Evolutionary conservation across 2,888 invertebrate species (phyloP).

Genomic region (Meloe dianella): DNA sequence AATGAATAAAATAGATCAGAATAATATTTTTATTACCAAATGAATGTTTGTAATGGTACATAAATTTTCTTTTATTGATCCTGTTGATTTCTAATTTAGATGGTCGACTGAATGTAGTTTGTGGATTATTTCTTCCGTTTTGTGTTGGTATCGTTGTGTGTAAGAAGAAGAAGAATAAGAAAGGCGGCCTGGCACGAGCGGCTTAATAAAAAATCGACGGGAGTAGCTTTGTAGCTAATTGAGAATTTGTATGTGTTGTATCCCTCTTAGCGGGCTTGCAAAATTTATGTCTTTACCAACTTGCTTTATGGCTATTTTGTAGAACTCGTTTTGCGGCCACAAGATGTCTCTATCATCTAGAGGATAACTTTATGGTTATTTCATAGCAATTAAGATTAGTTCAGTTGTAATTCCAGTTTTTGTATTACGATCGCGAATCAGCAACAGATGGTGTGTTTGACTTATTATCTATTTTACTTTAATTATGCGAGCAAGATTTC

Average conservation of each 20-base stretch:
- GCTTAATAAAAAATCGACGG: conserved; percentile 30
- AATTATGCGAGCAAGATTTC: background rate
- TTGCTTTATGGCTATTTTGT: conserved; percentile 60
- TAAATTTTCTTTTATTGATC: background rate
- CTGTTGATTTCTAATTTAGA: conserved; percentile 2
- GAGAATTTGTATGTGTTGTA: conserved; percentile 59
- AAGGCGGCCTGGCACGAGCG: conserved; percentile 5
- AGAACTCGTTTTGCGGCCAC: conserved; percentile 58
- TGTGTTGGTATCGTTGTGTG: background rate
- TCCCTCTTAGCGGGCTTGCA: conserved; percentile 48
- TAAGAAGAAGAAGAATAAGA: background rate
- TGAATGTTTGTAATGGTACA: too few relatives aligned
- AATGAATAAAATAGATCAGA: background rate
- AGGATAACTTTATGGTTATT: conserved; percentile 60
- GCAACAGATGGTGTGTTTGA: conserved; percentile 58
- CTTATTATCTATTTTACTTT: conserved; percentile 47
- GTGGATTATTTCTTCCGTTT: background rate
- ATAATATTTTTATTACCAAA: too few relatives aligned
- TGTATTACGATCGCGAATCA: conserved; percentile 51
- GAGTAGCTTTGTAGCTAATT: conserved; percentile 50
- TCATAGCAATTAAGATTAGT: conserved; percentile 59
- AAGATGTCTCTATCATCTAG: conserved; percentile 61
- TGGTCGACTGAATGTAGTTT: background rate
- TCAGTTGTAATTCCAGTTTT: conserved; percentile 59
- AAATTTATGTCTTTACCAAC: conserved; percentile 57